Evolutionary conservation across 2,797 vertebrate genomes (phyloP).

Genomic region (Sebastolobus altivelis): DNA sequence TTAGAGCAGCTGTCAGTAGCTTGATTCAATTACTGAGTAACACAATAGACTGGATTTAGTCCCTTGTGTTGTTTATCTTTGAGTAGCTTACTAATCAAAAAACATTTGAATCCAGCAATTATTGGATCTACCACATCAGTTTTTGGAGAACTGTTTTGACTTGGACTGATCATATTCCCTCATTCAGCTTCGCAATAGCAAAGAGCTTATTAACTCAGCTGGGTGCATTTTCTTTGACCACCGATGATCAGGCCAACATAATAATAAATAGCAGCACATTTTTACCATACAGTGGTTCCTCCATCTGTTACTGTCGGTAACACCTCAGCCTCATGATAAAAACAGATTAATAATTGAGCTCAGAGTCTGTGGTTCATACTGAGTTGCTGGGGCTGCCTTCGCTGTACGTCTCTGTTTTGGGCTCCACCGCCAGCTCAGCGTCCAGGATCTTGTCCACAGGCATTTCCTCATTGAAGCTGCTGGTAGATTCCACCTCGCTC

Average conservation of each 20-base stretch:
- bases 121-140: background rate
- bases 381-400: conserved; percentile 90
- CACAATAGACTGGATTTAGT: conserved; percentile 14
- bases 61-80: background rate
- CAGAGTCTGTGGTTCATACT: conserved; percentile 74
- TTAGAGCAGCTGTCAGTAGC: background rate
- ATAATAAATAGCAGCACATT: background rate
- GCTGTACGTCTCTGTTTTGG: conserved; percentile 91
- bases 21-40: background rate
- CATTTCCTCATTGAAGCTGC: conserved; percentile 92
- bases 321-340: background rate
- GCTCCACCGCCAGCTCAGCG: conserved; percentile 94
- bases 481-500: conserved; percentile 90
- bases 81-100: background rate
- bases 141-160: background rate
- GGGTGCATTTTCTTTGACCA: background rate
- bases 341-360: background rate
- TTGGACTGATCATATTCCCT: background rate
- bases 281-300: background rate
- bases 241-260: background rate
- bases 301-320: background rate
- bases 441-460: conserved; percentile 97
- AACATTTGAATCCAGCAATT: background rate
- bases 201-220: background rate
- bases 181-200: background rate